Evolutionary conservation across 2,888 invertebrate genomes (phyloP).

Genomic region (Lysandra coridon): DNA sequence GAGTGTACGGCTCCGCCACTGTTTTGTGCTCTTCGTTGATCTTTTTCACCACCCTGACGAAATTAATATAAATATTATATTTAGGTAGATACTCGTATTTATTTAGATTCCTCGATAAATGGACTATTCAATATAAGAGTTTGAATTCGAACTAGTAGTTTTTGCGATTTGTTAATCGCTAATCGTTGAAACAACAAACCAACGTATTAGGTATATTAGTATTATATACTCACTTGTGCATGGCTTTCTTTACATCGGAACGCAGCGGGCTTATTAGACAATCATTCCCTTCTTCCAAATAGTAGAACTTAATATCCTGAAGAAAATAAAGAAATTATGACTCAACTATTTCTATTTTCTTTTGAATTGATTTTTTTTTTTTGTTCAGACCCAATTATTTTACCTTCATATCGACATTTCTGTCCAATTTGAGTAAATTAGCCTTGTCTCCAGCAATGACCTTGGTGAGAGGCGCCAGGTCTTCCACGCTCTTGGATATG

Average conservation of each 20-base stretch:
- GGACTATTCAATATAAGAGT: no score
- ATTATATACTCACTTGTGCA: slow-evolving; percentile 70
- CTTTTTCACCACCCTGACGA: slow-evolving; percentile 55
- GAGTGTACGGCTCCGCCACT: slow-evolving; percentile 55
- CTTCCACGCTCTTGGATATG: slow-evolving; percentile 89
- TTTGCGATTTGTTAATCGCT: no score
- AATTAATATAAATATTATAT: background rate
- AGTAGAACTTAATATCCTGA: slow-evolving; percentile 84
- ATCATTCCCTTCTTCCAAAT: slow-evolving; percentile 88
- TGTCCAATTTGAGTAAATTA: slow-evolving; percentile 81
- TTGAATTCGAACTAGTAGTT: no score
- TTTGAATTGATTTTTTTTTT: no score
- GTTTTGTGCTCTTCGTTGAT: slow-evolving; percentile 48
- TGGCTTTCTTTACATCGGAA: slow-evolving; percentile 82
- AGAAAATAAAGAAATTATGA: slow-evolving; percentile 39
- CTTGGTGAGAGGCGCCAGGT: slow-evolving; percentile 88
- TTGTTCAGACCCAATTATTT: background rate
- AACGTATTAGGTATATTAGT: no score
- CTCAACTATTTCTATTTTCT: no score
- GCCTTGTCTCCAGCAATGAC: slow-evolving; percentile 82
- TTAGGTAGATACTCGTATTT: no score
- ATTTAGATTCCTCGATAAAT: no score
- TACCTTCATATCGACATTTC: slow-evolving; percentile 81
- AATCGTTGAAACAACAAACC: no score
- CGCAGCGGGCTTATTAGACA: slow-evolving; percentile 85